Conservation (phyloP, 2,797 vertebrate genomes). For the Pipistrellus pipistrellus region DNA sequence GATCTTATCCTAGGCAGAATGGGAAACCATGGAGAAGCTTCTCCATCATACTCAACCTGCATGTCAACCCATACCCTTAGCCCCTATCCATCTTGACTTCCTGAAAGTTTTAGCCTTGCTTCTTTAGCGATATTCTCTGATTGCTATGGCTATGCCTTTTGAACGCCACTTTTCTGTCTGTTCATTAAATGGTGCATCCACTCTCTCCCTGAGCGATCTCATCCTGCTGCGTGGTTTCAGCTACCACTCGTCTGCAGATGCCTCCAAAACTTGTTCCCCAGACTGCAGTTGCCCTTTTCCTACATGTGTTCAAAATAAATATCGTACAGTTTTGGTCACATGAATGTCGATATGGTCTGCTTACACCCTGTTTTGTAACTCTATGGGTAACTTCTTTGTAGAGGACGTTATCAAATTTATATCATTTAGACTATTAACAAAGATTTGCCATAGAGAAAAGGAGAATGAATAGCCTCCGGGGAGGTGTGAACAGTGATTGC, state of each 20-base stretch:
- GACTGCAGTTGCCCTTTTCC: background rate
- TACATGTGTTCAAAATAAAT: constrained; percentile 30
- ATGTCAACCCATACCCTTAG: background rate
- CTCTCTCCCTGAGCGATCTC: background rate
- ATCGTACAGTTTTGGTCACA: background rate
- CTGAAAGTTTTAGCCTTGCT: background rate
- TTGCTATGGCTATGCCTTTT: background rate
- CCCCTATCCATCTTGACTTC: background rate
- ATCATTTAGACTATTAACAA: background rate
- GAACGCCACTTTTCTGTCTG: background rate
- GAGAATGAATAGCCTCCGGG: background rate
- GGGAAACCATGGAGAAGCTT: background rate
- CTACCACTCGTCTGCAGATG: background rate
- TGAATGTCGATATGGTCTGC: background rate
- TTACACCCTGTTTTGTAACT: background rate
- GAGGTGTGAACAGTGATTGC: background rate
- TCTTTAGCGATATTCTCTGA: background rate
- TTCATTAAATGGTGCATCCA: background rate
- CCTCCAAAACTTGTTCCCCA: background rate
- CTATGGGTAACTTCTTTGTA: background rate
- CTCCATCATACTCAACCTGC: background rate
- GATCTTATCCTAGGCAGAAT: background rate
- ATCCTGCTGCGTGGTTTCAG: background rate
- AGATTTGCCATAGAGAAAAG: background rate
- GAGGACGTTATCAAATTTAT: constrained; percentile 28